Evolutionary conservation across 1,140 invertebrate species (phyloP), one percentile per base, ranked within the genome.

Genomic region (Thaumetopoea pityocampa): DNA sequence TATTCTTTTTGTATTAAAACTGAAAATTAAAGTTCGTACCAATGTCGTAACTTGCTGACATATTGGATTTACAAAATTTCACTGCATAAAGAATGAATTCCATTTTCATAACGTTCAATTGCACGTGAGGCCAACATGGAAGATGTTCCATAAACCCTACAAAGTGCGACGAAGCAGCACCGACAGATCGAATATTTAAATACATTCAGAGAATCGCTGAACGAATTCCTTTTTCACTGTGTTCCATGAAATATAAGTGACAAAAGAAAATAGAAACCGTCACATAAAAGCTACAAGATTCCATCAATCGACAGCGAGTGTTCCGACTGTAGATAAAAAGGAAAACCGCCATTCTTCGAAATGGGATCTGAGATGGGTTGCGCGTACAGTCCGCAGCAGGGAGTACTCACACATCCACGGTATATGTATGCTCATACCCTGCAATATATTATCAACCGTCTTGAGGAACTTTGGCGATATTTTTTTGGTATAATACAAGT

Each of bases 241-340:
- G n/a, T n/a, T n/a, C n/a, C n/a, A n/a, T n/a, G n/a, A n/a, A n/a
- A 40, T 4, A 27, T 10, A 22, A 22, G 11, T 29, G 36, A 40
- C 12, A 40, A 40, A 40, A 11, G 4, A 41, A 32, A 32, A 30
- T 23, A 14, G 20, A 15, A 41, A 6, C 18, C 11, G 18, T 23
- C 17, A 19, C 12, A 12, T n/a, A 34, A 34, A 33, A 33, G 20
- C 44, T 32, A 34, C 23, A 38, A 40, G 30, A 47, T 47, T 47
- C 30, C 36, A 47, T 47, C 44, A 40, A 47, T 47, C 36, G 37
- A 15, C 40, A 34, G 44, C 20, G 10, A 34, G 19, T 28, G 36
- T 27, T 24, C 20, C 19, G 43, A 38, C 36, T 30, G 34, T 18
- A 40, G 44, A 47, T 47, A 33, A 47, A 40, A 47, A 47, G 29